phyloP scores from a whole-genome alignment of 1,140 invertebrate species.

The Muscidifurax raptorellus region DNA sequence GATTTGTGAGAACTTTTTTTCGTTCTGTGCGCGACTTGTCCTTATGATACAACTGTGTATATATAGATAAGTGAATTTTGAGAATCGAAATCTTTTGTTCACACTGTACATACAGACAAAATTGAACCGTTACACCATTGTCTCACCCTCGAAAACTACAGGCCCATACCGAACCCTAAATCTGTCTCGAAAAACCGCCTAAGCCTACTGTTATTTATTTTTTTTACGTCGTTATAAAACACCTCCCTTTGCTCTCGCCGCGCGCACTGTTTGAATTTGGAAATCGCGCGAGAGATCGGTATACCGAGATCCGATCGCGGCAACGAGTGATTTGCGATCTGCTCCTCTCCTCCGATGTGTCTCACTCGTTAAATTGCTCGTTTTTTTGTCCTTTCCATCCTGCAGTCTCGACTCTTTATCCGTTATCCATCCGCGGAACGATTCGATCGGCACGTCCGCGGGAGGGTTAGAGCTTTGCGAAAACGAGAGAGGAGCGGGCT shows the following conservation, averaged over 20 bases:
- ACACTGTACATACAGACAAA: too few species aligned
- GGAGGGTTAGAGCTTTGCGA: slow-evolving; percentile 41
- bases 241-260: neutral
- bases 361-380: slow-evolving; percentile 29
- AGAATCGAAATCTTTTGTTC: too few species aligned
- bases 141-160: neutral
- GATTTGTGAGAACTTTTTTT: too few species aligned
- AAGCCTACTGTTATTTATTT: too few species aligned
- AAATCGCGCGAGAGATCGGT: slow-evolving; percentile 30
- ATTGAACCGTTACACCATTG: neutral
- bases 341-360: neutral
- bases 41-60: too few species aligned
- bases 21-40: too few species aligned
- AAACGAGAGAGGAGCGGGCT: neutral
- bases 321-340: slow-evolving; percentile 39
- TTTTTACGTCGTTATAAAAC: neutral
- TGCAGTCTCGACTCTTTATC: slow-evolving; percentile 40
- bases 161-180: neutral
- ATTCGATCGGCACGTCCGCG: slow-evolving; percentile 23
- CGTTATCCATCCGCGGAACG: neutral
- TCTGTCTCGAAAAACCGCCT: neutral
- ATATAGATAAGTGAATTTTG: too few species aligned
- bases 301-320: neutral
- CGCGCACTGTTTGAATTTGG: slow-evolving; percentile 1
- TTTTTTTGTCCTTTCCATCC: neutral